A percentile compares a stretch with the other conserved stretches of the same genome.
These are phyloP conservation scores for Coptotermes formosanus DNA, from an alignment of 1,140 invertebrate genomes.

Conservation along the genomic window DNA sequence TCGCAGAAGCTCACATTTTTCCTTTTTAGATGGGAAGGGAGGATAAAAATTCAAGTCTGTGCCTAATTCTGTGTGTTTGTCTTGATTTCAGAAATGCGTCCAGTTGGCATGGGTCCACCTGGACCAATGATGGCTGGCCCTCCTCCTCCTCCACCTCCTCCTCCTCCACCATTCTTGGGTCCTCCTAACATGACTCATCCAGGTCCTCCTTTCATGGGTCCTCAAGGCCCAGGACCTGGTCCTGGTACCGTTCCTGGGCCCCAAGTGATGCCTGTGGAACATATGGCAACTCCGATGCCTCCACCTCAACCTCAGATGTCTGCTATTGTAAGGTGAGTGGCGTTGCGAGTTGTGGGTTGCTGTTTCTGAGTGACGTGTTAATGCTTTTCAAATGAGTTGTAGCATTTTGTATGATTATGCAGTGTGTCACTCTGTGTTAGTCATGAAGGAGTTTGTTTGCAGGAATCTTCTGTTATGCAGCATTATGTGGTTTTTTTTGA, in stretches of 20 bases:
- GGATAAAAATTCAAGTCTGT: too few relatives aligned
- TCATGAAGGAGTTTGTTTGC: too few relatives aligned
- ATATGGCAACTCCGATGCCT: conserved; percentile 25
- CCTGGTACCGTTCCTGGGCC: conserved; percentile 29
- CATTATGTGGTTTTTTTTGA: too few relatives aligned
- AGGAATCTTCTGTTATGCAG: too few relatives aligned
- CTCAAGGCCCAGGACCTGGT: conserved; percentile 20
- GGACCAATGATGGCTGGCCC: conserved; percentile 31
- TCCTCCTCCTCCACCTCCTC: conserved; percentile 2
- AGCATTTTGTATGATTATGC: too few relatives aligned
- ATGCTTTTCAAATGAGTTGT: too few relatives aligned
- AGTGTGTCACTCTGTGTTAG: too few relatives aligned
- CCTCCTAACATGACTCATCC: conserved; percentile 35
- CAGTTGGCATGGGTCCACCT: conserved; percentile 15
- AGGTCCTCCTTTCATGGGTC: conserved; percentile 3
- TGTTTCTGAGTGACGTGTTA: too few relatives aligned
- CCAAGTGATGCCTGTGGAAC: conserved; percentile 28
- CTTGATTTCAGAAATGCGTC: conserved; percentile 27
- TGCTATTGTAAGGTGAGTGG: conserved; percentile 37
- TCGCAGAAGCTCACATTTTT: too few relatives aligned
- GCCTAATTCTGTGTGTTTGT: too few relatives aligned
- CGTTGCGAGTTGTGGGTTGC: background rate
- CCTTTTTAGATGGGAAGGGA: too few relatives aligned
- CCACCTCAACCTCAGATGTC: conserved; percentile 23
- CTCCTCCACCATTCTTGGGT: conserved; percentile 27